These are phyloP conservation scores for Acronicta psi DNA, from an alignment of 2,888 invertebrate species.

Conservation along the genomic window DNA sequence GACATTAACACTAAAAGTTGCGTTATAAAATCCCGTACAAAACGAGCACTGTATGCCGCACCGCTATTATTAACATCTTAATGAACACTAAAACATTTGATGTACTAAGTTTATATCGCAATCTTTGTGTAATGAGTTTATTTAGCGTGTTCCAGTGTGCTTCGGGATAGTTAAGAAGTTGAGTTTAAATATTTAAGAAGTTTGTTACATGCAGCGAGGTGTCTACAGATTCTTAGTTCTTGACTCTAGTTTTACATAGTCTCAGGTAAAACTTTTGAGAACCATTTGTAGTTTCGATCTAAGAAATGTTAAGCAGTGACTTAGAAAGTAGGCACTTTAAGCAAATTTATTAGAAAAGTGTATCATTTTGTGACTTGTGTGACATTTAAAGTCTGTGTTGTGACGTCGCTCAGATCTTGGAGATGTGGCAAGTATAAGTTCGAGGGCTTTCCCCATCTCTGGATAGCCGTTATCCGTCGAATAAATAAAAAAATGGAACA, in stretches of 20 bases:
- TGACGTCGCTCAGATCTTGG: no score
- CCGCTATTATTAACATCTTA: constrained; percentile 51
- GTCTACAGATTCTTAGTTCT: neutral
- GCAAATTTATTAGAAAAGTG: no score
- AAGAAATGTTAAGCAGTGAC: no score
- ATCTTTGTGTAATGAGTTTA: constrained; percentile 51
- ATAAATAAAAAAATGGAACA: no score
- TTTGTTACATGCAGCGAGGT: neutral
- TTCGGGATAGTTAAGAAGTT: constrained; percentile 17
- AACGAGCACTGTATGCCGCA: constrained; percentile 54
- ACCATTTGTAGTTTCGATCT: neutral
- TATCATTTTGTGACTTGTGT: no score
- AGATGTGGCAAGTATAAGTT: no score
- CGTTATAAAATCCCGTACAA: constrained; percentile 63
- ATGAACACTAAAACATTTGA: constrained; percentile 67
- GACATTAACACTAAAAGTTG: constrained; percentile 61
- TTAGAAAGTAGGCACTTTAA: no score
- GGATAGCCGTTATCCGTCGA: no score
- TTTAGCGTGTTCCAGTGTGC: constrained; percentile 20
- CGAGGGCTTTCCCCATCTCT: no score
- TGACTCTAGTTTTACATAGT: neutral
- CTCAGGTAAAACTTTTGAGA: neutral
- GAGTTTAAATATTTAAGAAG: constrained; percentile 20
- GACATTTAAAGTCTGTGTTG: no score
- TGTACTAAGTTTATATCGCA: constrained; percentile 67